Percentiles rank a stretch among this genome's conserved stretches.
Evolutionary conservation across 2,113 vertebrate genomes (phyloP).

Genomic region (Oreochromis spilurus): DNA sequence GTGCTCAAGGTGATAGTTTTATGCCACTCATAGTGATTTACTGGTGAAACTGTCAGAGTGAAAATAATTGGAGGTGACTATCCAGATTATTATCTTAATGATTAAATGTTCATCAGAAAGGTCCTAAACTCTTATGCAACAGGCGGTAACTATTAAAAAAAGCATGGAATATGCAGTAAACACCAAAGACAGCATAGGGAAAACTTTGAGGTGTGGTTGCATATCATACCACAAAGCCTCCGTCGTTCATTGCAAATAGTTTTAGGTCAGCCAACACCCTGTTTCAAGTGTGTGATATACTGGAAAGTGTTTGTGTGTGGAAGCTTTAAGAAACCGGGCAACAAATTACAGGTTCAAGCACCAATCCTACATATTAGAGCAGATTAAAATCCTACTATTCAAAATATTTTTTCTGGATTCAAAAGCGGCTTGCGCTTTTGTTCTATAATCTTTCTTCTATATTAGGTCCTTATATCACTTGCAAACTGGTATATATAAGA

Average conservation of each 20-base stretch:
- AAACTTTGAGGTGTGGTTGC: constrained; percentile 48
- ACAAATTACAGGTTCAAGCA: not conserved
- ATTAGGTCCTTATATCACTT: not conserved
- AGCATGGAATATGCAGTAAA: not conserved
- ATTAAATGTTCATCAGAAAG: not conserved
- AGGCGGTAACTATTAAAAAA: not conserved
- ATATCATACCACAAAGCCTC: constrained; percentile 4
- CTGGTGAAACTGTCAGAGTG: not conserved
- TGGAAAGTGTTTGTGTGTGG: not conserved
- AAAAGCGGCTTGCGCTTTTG: not conserved
- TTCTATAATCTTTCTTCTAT: not conserved
- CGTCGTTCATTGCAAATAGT: constrained; percentile 16
- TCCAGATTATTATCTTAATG: not conserved
- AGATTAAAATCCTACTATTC: not conserved
- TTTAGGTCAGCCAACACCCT: constrained; percentile 36
- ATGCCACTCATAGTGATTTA: not conserved
- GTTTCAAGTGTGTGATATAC: not conserved
- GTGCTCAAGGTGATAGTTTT: not conserved
- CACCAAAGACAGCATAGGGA: not conserved
- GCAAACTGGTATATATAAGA: not conserved
- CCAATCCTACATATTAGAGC: not conserved
- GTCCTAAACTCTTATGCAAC: not conserved
- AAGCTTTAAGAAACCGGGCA: not conserved
- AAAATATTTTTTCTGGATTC: not conserved
- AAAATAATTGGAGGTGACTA: not conserved